phyloP scores from a whole-genome alignment of 2,797 vertebrate species.

The Mormyrops attenuatus region DNA sequence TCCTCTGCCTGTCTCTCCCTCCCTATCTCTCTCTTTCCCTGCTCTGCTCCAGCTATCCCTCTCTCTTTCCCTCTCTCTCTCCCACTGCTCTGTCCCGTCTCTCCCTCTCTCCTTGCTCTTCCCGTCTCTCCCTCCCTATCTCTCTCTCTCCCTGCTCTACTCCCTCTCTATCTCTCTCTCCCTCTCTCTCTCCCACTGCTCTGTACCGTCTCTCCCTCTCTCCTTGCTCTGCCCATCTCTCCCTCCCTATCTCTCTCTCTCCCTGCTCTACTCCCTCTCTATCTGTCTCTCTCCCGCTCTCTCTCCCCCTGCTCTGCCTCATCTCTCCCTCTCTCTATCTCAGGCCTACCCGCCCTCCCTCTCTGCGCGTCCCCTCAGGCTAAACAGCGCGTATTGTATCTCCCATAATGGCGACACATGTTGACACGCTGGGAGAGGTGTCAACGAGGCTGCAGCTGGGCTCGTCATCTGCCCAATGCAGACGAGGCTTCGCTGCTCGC shows the following conservation, averaged over 20 bases:
- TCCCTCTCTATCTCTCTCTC: too few species aligned
- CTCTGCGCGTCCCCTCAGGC: slow-evolving; percentile 14
- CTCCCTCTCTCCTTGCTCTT: too few species aligned
- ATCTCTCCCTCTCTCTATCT: background rate
- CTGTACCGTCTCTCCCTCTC: background rate
- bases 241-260: background rate
- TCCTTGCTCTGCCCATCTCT: background rate
- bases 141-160: too few species aligned
- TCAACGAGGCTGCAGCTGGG: slow-evolving; percentile 14
- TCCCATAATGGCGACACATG: slow-evolving; percentile 27
- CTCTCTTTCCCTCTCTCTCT: too few species aligned
- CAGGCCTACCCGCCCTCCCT: slow-evolving; percentile 13
- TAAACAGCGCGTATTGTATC: slow-evolving; percentile 24
- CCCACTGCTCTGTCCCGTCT: too few species aligned
- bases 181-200: too few species aligned
- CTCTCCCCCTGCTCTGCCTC: too few species aligned
- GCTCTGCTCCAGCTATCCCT: too few species aligned
- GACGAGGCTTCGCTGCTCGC: background rate
- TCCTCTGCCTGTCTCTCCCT: too few species aligned
- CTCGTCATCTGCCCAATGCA: background rate
- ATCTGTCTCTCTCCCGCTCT: too few species aligned
- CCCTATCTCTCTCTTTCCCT: too few species aligned
- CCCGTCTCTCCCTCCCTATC: too few species aligned
- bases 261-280: slow-evolving; percentile 2
- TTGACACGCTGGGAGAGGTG: slow-evolving; percentile 28